Evolutionary conservation across 2,888 invertebrate species (phyloP).

Genomic region (Sarcophaga caerulescens): DNA sequence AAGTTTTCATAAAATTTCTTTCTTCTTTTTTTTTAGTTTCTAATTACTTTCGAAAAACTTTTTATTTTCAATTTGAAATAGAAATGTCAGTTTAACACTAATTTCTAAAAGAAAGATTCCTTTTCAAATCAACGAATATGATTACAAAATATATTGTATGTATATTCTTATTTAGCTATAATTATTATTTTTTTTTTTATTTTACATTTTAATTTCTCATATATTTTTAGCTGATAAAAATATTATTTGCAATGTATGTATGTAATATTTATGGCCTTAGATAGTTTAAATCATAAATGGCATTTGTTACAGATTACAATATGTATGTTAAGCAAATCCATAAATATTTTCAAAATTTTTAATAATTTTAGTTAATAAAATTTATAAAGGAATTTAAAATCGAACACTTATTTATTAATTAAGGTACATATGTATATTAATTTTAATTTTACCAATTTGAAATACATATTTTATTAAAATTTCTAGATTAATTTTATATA

Average conservation of each 20-base stretch:
- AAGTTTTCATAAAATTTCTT: background rate
- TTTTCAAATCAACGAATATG: too few relatives aligned
- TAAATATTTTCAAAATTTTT: background rate
- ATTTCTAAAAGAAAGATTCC: too few relatives aligned
- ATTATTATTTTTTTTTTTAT: too few relatives aligned
- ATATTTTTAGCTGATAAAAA: too few relatives aligned
- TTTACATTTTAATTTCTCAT: too few relatives aligned
- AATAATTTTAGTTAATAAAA: constrained; percentile 24
- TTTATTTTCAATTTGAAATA: too few relatives aligned
- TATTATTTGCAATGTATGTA: background rate
- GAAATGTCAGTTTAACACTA: too few relatives aligned
- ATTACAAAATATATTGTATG: too few relatives aligned
- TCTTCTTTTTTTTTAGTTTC: too few relatives aligned
- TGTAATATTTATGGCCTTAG: constrained; percentile 54
- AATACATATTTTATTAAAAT: background rate
- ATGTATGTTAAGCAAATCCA: too few relatives aligned
- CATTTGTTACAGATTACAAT: background rate
- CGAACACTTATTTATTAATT: constrained; percentile 36
- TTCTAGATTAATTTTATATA: constrained; percentile 27
- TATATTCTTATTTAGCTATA: too few relatives aligned
- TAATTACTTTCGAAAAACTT: too few relatives aligned
- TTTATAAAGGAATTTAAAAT: constrained; percentile 6
- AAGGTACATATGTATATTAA: constrained; percentile 35
- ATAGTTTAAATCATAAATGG: constrained; percentile 60
- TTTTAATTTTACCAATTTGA: background rate